phyloP scores from a whole-genome alignment of 1,140 invertebrate genomes.

The Diabrotica virgifera region DNA sequence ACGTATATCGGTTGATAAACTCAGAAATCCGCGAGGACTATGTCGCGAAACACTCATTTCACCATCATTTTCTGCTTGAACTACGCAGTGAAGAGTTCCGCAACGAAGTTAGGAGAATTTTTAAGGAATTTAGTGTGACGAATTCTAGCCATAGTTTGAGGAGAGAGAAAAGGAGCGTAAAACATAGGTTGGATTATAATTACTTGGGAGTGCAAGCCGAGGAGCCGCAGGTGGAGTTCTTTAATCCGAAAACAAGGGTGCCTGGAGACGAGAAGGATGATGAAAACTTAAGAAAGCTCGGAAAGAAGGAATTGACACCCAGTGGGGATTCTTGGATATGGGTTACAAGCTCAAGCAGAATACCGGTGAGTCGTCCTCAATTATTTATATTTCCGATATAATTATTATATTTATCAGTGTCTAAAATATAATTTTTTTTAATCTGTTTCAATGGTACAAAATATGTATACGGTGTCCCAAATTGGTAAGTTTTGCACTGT shows the following conservation, averaged over 20 bases:
- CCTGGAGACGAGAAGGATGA: conserved; percentile 63
- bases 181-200: conserved; percentile 37
- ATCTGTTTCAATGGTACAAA: no score
- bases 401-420: no score
- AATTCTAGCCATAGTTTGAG: conserved; percentile 1
- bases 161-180: conserved; percentile 32
- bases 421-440: no score
- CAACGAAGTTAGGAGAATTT: conserved; percentile 37
- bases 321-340: conserved; percentile 72
- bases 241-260: conserved; percentile 61
- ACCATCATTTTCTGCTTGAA: conserved; percentile 36
- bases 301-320: conserved; percentile 57
- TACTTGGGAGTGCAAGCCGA: conserved; percentile 43
- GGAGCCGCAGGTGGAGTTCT: conserved; percentile 64
- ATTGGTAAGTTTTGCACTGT: no score
- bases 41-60: conserved; percentile 36
- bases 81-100: conserved; percentile 31
- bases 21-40: conserved; percentile 42
- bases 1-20: conserved; percentile 44
- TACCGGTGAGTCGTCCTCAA: conserved; percentile 60
- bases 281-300: conserved; percentile 54
- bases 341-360: conserved; percentile 73
- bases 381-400: background rate
- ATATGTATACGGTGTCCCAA: no score
- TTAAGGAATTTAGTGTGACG: conserved; percentile 27